A percentile compares a stretch with the other conserved stretches of the same genome.
These are phyloP conservation scores for Latrodectus elegans DNA, from an alignment of 2,888 invertebrate species.

Conservation along the genomic window DNA sequence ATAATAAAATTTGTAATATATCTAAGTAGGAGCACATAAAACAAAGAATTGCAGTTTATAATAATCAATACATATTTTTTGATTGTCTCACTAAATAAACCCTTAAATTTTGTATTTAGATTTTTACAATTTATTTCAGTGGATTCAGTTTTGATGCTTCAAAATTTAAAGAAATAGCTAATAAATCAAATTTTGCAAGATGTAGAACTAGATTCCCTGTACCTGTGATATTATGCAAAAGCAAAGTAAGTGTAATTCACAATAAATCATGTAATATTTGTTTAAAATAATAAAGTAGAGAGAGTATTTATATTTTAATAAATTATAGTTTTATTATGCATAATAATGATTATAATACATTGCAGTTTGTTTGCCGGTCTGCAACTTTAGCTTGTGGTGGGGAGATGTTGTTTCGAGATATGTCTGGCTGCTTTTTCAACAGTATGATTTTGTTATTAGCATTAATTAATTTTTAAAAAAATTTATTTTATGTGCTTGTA, in stretches of 20 bases:
- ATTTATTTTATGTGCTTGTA: neutral
- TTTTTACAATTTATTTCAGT: constrained; percentile 1
- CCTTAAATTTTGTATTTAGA: too few species aligned
- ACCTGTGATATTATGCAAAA: constrained; percentile 85
- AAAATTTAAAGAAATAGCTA: constrained; percentile 81
- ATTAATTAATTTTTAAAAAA: neutral
- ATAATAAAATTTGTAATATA: too few species aligned
- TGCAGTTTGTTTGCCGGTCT: constrained; percentile 79
- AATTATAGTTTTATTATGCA: neutral
- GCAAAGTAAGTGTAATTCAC: constrained; percentile 77
- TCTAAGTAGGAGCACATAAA: too few species aligned
- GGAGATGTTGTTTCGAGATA: constrained; percentile 79
- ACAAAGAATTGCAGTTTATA: too few species aligned
- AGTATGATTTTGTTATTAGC: constrained; percentile 21
- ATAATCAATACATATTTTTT: too few species aligned
- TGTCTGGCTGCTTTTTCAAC: constrained; percentile 49
- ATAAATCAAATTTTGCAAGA: constrained; percentile 82
- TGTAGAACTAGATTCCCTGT: constrained; percentile 85
- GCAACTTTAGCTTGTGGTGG: constrained; percentile 84
- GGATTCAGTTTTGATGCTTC: constrained; percentile 75
- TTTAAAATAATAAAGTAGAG: too few species aligned
- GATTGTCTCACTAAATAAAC: too few species aligned
- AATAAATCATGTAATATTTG: neutral
- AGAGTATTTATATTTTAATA: too few species aligned
- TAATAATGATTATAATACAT: neutral